Evolutionary conservation across 2,888 invertebrate genomes (phyloP).

Genomic region (Diaprepes abbreviatus): DNA sequence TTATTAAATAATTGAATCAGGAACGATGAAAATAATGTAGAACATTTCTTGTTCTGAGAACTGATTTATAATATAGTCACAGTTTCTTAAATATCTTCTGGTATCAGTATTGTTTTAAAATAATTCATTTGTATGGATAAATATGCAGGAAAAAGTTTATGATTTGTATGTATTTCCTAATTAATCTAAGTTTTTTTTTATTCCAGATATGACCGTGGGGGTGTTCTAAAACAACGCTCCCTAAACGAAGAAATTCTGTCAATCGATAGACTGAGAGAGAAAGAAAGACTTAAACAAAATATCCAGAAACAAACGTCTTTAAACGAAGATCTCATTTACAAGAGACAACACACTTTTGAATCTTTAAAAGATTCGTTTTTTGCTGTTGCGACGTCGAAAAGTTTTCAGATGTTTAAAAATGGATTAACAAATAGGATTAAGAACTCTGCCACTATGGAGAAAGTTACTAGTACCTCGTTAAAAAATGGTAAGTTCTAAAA

Average conservation of each 20-base stretch:
- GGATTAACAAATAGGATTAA: constrained; percentile 88
- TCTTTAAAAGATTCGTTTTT: constrained; percentile 81
- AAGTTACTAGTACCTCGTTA: constrained; percentile 77
- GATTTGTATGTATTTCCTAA: too few species aligned
- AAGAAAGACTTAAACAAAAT: constrained; percentile 84
- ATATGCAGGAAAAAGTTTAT: too few species aligned
- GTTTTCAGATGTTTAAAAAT: constrained; percentile 83
- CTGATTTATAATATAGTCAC: too few species aligned
- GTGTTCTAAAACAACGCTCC: constrained; percentile 86
- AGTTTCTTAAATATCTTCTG: too few species aligned
- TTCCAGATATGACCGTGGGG: constrained; percentile 68
- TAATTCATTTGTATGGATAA: too few species aligned
- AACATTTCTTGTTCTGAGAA: too few species aligned
- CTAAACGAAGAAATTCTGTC: constrained; percentile 92
- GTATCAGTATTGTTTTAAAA: too few species aligned
- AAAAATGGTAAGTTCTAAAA: constrained; percentile 73
- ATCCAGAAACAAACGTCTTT: constrained; percentile 91
- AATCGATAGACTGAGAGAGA: constrained; percentile 85
- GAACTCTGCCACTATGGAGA: constrained; percentile 86
- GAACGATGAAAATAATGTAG: too few species aligned
- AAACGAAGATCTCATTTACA: constrained; percentile 87
- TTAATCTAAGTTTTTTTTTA: too few species aligned
- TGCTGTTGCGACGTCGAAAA: constrained; percentile 80
- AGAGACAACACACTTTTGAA: constrained; percentile 76
- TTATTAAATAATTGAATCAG: too few species aligned